Conservation (phyloP, 2,888 invertebrate genomes). For the Tromatobia lineatoria region DNA sequence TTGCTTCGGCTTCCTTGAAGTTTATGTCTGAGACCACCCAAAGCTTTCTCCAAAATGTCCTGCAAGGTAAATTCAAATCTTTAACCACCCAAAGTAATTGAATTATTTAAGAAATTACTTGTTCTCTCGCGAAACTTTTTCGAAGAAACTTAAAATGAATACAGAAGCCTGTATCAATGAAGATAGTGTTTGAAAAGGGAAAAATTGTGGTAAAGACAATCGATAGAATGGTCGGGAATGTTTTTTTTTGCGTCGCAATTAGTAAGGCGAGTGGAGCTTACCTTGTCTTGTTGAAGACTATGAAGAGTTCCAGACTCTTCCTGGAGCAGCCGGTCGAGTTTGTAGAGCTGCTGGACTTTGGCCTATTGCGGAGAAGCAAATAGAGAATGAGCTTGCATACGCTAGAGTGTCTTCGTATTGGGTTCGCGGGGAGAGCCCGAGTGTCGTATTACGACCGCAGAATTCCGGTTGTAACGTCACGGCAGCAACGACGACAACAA, state of each 20-base stretch:
- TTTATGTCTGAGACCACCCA: slow-evolving; percentile 89
- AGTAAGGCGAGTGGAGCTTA: slow-evolving; percentile 69
- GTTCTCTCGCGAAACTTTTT: not conserved
- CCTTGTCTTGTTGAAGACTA: slow-evolving; percentile 91
- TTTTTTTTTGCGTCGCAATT: not conserved
- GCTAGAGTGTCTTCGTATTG: slow-evolving; percentile 7
- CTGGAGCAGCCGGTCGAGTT: slow-evolving; percentile 90
- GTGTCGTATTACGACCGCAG: slow-evolving; percentile 64
- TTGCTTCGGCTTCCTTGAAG: slow-evolving; percentile 89
- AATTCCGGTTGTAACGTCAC: slow-evolving; percentile 67
- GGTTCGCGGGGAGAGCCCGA: slow-evolving; percentile 28
- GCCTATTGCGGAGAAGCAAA: slow-evolving; percentile 83
- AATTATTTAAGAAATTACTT: no score
- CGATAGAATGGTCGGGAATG: not conserved
- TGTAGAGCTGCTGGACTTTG: slow-evolving; percentile 92
- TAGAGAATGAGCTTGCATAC: slow-evolving; percentile 13
- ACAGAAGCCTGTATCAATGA: not conserved
- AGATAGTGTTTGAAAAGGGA: not conserved
- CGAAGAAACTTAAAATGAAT: not conserved
- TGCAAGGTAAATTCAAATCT: slow-evolving; percentile 70
- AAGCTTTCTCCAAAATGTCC: slow-evolving; percentile 90
- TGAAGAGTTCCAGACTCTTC: slow-evolving; percentile 91
- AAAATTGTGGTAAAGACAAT: not conserved
- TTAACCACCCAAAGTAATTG: not conserved
- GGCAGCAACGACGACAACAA: slow-evolving; percentile 54